Evolutionary conservation across 2,797 vertebrate genomes (phyloP).

Genomic region (Choloepus didactylus): DNA sequence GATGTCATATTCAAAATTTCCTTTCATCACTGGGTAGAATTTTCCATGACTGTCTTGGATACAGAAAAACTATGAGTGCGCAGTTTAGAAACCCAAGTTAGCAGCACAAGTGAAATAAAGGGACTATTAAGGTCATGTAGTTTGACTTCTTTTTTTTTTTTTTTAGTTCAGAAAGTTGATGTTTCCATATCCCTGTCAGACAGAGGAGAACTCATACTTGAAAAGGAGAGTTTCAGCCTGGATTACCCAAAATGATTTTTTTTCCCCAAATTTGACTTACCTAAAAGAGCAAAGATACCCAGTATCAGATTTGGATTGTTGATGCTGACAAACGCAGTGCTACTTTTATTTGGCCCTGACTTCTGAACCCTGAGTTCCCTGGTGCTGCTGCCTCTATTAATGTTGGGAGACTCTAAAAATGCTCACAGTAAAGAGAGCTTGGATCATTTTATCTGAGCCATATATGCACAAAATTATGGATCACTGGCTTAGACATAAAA

Average conservation of each 20-base stretch:
- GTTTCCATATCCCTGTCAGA: slow-evolving; percentile 34
- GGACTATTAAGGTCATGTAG: not conserved
- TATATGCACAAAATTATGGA: not conserved
- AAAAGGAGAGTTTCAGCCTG: not conserved
- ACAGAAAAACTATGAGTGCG: not conserved
- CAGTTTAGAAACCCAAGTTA: not conserved
- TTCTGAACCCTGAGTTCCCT: not conserved
- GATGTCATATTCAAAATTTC: not conserved
- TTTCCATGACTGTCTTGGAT: not conserved
- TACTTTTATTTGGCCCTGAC: slow-evolving; percentile 50
- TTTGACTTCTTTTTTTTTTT: not conserved
- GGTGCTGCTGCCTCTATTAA: not conserved
- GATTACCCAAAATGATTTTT: not conserved
- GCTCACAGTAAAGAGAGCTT: not conserved
- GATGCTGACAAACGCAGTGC: not conserved
- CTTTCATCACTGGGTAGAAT: not conserved
- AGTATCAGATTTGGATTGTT: slow-evolving; percentile 11
- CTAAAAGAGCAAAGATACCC: not conserved
- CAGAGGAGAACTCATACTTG: not conserved
- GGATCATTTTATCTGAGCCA: not conserved
- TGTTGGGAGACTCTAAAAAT: not conserved
- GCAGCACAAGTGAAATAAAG: not conserved
- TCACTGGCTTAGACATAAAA: not conserved
- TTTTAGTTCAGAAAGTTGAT: not conserved
- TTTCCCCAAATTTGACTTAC: slow-evolving; percentile 6